phyloP scores from a whole-genome alignment of 2,797 vertebrate species.

The Channa striata region DNA sequence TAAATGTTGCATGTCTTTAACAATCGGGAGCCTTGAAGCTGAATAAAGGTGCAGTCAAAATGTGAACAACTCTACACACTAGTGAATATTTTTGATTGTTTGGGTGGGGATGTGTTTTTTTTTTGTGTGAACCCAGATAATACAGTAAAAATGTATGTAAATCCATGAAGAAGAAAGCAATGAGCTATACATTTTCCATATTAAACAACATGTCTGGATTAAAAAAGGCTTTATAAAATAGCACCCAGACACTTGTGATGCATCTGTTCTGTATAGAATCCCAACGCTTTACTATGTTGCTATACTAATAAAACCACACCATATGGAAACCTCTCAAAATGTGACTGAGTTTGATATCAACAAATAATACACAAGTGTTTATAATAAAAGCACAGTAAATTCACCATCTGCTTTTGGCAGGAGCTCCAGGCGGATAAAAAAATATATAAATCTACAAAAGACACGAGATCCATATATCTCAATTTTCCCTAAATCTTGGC shows the following conservation, averaged over 20 bases:
- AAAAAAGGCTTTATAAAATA: conserved; percentile 15
- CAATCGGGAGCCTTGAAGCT: conserved; percentile 2
- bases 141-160: conserved; percentile 1
- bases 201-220: conserved; percentile 3
- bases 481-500: conserved; percentile 40
- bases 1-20: background rate
- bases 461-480: conserved; percentile 37
- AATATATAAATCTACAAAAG: conserved; percentile 16
- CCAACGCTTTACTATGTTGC: conserved; percentile 11
- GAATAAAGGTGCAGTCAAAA: background rate
- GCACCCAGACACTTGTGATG: background rate
- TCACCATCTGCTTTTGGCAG: conserved; percentile 51
- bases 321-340: conserved; percentile 40
- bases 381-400: conserved; percentile 48
- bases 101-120: background rate
- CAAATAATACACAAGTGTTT: conserved; percentile 44
- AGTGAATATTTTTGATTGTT: background rate
- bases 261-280: conserved; percentile 6
- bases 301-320: conserved; percentile 28
- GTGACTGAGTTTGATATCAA: conserved; percentile 41
- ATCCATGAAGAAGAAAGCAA: background rate
- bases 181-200: conserved; percentile 8
- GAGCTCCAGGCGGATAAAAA: conserved; percentile 14
- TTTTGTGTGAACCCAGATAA: background rate
- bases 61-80: background rate